These are phyloP conservation scores for Rostratula benghalensis DNA, from an alignment of 2,113 vertebrate genomes.

Conservation along the genomic window DNA sequence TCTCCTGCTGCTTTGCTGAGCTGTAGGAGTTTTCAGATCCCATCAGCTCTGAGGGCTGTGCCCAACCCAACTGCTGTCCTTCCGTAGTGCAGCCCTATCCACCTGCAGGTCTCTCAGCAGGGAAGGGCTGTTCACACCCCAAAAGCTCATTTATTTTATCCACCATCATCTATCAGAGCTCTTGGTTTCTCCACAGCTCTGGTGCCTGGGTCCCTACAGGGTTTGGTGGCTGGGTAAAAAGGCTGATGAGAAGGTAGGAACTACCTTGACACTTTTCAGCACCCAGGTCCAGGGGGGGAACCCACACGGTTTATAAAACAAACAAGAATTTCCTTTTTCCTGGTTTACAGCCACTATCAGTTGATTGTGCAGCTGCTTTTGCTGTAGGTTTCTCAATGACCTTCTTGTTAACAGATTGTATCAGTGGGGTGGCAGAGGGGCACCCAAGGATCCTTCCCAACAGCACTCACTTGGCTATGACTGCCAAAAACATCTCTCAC, in stretches of 20 bases:
- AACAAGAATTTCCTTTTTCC: constrained; percentile 36
- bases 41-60: accelerated
- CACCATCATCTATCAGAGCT: background rate
- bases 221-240: background rate
- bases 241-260: background rate
- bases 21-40: background rate
- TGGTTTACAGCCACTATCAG: background rate
- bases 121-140: background rate
- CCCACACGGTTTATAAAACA: background rate
- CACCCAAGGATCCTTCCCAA: background rate
- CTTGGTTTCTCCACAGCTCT: background rate
- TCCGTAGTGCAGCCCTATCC: accelerated
- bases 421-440: background rate
- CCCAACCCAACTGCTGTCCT: background rate
- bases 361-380: background rate
- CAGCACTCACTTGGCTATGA: accelerated
- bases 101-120: accelerated
- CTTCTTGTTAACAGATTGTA: background rate
- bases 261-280: background rate
- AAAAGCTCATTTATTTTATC: background rate
- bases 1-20: background rate
- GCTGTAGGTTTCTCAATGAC: background rate
- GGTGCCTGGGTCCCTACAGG: accelerated
- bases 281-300: background rate
- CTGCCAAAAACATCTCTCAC: background rate